These are phyloP conservation scores for Dicranocentrus wangi DNA, from an alignment of 2,888 invertebrate species.

Conservation along the genomic window DNA sequence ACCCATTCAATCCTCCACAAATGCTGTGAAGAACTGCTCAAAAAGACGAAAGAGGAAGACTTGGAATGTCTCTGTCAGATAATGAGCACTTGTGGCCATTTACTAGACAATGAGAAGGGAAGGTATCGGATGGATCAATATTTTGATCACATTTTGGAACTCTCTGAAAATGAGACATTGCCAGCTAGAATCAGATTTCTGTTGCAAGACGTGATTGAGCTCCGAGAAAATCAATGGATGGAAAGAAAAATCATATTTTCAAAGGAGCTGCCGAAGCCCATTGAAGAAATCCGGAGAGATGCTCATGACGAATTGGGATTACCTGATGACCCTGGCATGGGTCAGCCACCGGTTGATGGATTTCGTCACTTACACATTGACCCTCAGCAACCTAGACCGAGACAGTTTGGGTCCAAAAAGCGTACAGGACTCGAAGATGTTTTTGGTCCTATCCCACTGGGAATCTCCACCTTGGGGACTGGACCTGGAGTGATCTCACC, in stretches of 20 bases:
- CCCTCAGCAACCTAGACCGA: conserved; percentile 68
- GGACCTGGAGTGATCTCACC: conserved; percentile 77
- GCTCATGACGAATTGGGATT: conserved; percentile 73
- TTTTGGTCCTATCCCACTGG: conserved; percentile 83
- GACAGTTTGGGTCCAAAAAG: conserved; percentile 77
- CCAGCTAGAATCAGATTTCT: conserved; percentile 96
- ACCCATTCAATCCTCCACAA: conserved; percentile 92
- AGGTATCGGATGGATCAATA: conserved; percentile 96
- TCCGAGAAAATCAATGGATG: conserved; percentile 92
- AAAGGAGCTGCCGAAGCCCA: conserved; percentile 94
- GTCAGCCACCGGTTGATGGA: conserved; percentile 68
- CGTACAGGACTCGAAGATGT: conserved; percentile 86
- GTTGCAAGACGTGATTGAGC: conserved; percentile 96
- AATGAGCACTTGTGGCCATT: conserved; percentile 97
- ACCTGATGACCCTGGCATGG: conserved; percentile 68
- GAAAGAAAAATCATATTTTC: conserved; percentile 87
- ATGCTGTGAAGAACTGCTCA: conserved; percentile 89
- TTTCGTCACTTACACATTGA: conserved; percentile 71
- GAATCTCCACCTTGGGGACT: conserved; percentile 79
- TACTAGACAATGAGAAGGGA: conserved; percentile 92
- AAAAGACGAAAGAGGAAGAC: conserved; percentile 87
- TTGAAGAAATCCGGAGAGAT: conserved; percentile 76
- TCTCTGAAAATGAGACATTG: conserved; percentile 88
- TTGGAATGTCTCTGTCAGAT: conserved; percentile 98
- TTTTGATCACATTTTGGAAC: conserved; percentile 92